Conservation (phyloP, 2,888 invertebrate genomes). For the Petrolisthes manimaculis region DNA sequence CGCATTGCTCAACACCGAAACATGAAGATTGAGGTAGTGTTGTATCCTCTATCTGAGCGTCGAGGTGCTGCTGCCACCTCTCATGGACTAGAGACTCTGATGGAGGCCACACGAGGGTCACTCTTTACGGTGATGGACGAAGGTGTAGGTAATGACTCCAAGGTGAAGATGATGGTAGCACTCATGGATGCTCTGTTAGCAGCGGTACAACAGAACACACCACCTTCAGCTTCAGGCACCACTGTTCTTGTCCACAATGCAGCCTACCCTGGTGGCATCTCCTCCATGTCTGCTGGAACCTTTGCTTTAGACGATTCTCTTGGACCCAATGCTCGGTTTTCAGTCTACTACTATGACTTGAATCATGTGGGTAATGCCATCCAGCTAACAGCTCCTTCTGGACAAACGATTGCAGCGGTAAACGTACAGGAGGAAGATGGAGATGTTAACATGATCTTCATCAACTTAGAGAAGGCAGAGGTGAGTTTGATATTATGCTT, state of each 20-base stretch:
- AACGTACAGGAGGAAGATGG: constrained; percentile 63
- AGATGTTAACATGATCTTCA: constrained; percentile 64
- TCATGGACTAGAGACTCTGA: constrained; percentile 56
- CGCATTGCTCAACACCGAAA: constrained; percentile 37
- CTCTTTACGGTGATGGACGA: constrained; percentile 64
- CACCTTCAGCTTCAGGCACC: constrained; percentile 33
- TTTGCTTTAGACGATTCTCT: constrained; percentile 62
- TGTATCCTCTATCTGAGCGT: constrained; percentile 60
- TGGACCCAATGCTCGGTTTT: constrained; percentile 61
- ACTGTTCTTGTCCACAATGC: constrained; percentile 62
- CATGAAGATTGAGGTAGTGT: constrained; percentile 49
- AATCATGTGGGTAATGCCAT: constrained; percentile 65
- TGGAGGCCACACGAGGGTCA: constrained; percentile 50
- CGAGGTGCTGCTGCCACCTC: constrained; percentile 44
- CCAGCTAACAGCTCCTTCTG: constrained; percentile 62
- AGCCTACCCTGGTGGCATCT: constrained; percentile 62
- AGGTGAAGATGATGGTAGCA: constrained; percentile 63
- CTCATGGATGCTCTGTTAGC: constrained; percentile 63
- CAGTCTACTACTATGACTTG: constrained; percentile 64
- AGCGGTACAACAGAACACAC: constrained; percentile 44
- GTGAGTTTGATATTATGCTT: too few species aligned
- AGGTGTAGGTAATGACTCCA: constrained; percentile 64
- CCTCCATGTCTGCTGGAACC: constrained; percentile 61
- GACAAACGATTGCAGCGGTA: constrained; percentile 46
- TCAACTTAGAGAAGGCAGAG: constrained; percentile 62